Base-by-base conservation (phyloP, 2,888 invertebrate species). In the Nudaria mundana region DNA sequence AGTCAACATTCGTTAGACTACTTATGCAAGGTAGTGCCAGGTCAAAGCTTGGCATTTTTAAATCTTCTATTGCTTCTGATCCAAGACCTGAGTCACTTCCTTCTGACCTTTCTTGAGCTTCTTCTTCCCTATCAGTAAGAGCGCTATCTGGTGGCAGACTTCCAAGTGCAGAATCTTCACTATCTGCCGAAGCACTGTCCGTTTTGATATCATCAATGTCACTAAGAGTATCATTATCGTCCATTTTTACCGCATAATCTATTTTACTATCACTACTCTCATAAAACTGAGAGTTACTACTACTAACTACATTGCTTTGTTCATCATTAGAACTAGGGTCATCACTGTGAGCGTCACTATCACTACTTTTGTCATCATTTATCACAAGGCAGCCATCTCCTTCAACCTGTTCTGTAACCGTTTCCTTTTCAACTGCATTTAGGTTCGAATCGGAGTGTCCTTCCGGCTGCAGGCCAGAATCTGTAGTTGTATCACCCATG, bases 21-120 rank as follows among this genome's bases (percentile, higher is more conserved):
- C 63, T 75, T 54, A 72, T 63, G 57, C 72, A 74, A 48, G 83
- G 81, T 36, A 81, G 59, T 56, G 72, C 57, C 44, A 82, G 56
- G 46, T 80, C 77, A 49, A 85, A 86, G 44, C 65, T 74, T 20
- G 79, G 68, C 60, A 77, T 50, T 62, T 85, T 86, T 35, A 67
- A 44, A 60, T 93, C 93, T 48, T 93, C 93, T 38, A 90, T 86
- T 37, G 93, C 90, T 80, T 96, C 96, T 22, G 93, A 93, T 3
- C 95, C 95, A 18, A 96, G 76, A 0, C 96, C 96, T 0, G 95
- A 96, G 77, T 96, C 96, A 36, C 95, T 95, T 5, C 95, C 94
- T 68, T 95, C 95, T 26, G 94, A 95, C 38, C 94, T 90, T 48
- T 92, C 92, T 64, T 92, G 92, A 20, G 76, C 91, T 66, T 92